A percentile compares a stretch with the other conserved stretches of the same genome.
Conservation (phyloP, 2,797 vertebrate species). For the Typhlichthys eigenmanni region DNA sequence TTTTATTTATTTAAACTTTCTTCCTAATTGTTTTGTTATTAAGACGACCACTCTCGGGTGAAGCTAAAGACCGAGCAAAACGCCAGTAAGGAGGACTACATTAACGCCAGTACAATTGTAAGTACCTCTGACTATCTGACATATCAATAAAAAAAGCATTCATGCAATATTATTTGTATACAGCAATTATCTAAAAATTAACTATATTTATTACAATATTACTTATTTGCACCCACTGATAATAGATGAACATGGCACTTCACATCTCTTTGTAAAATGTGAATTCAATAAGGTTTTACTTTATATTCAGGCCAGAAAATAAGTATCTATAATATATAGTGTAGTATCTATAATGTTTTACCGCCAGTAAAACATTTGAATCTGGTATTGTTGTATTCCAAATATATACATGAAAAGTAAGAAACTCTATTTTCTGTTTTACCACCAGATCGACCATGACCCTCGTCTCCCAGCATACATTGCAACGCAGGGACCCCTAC, state of each 20-base stretch:
- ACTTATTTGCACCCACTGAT: too few relatives aligned
- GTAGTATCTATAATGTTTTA: too few relatives aligned
- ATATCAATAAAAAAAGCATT: background rate
- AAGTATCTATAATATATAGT: too few relatives aligned
- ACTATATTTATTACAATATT: too few relatives aligned
- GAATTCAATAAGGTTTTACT: too few relatives aligned
- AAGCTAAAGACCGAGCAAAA: slow-evolving; percentile 91
- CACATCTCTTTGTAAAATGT: too few relatives aligned
- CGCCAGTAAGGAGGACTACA: slow-evolving; percentile 90
- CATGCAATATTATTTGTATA: background rate
- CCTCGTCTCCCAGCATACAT: slow-evolving; percentile 95
- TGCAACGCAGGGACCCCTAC: slow-evolving; percentile 92
- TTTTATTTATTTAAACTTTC: slow-evolving; percentile 2
- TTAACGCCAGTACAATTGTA: slow-evolving; percentile 95
- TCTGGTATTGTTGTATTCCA: too few relatives aligned
- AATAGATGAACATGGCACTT: too few relatives aligned
- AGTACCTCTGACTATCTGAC: slow-evolving; percentile 50
- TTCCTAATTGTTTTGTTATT: slow-evolving; percentile 15
- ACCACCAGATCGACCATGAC: slow-evolving; percentile 90
- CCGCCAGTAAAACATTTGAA: too few relatives aligned
- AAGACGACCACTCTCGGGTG: slow-evolving; percentile 93
- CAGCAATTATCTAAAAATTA: too few relatives aligned
- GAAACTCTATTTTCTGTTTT: slow-evolving; percentile 3
- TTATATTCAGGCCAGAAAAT: too few relatives aligned
- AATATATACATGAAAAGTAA: background rate